Evolutionary conservation across 1,140 invertebrate genomes (phyloP).

Genomic region (Palaemon carinicauda): DNA sequence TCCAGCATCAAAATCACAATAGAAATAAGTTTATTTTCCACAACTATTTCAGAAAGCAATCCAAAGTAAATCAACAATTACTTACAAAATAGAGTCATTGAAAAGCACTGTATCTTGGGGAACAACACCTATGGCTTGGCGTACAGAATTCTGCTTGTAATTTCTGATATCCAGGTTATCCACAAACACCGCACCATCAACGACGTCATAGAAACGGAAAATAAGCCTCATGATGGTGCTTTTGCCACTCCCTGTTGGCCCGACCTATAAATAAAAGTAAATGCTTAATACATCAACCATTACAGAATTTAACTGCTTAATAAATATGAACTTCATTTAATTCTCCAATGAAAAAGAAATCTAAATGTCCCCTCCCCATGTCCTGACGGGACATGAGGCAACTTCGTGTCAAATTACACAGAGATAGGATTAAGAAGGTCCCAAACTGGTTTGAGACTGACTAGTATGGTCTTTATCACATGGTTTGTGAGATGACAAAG

Average conservation of each 20-base stretch:
- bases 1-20: too few species aligned
- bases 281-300: neutral
- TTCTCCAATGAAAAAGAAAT: too few species aligned
- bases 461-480: too few species aligned
- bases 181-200: slow-evolving; percentile 83
- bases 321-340: too few species aligned
- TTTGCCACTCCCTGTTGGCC: slow-evolving; percentile 91
- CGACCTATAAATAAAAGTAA: slow-evolving; percentile 72
- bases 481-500: too few species aligned
- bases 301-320: too few species aligned
- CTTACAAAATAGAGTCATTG: slow-evolving; percentile 85
- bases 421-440: too few species aligned
- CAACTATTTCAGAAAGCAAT: neutral
- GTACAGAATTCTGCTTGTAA: slow-evolving; percentile 79
- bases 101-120: slow-evolving; percentile 98
- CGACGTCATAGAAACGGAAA: slow-evolving; percentile 95
- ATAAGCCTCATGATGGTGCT: slow-evolving; percentile 91
- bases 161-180: slow-evolving; percentile 85
- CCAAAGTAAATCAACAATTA: neutral
- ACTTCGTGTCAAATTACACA: too few species aligned
- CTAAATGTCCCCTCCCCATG: too few species aligned
- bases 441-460: too few species aligned
- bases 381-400: too few species aligned
- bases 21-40: too few species aligned
- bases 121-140: slow-evolving; percentile 87